Evolutionary conservation across 2,113 vertebrate genomes (phyloP), one percentile per base, ranked within the genome.

Genomic region (Tragelaphus buxtoni): DNA sequence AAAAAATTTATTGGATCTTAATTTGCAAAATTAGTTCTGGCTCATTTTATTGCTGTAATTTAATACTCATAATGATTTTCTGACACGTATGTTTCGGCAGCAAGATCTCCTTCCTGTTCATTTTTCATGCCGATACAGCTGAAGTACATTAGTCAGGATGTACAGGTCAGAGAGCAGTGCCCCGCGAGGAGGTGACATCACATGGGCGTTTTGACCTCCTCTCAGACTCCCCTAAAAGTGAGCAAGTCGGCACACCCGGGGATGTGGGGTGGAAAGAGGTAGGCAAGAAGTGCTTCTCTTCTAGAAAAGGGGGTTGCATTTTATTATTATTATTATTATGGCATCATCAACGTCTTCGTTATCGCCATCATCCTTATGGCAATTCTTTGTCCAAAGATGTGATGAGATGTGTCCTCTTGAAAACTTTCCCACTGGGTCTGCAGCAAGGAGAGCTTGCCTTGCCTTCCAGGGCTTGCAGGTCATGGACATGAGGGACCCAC

Each of bases 41-140:
- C 96, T 97, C 93, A 97, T 98, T 98, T 97, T 97, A 92, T 98
- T 24, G 22, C 96, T 92, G 84, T 98, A 98, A 98, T 98, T 98
- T 98, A 98, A 91, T 96, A 61, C 97, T 98, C 84, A 55, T 97
- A 98, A 98, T 98, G 98, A 98, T 98, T 98, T 98, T 98, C 96
- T 98, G 98, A 98, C 96, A 98, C 35, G 93, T 98, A 92, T 94
- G 4, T 98, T 98, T 98, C 97, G 98, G 94, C 97, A 96, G 95
- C 88, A 98, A 98, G 97, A 98, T 96, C 82, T 96, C 94, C 85
- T 96, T 98, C 97, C 94, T 95, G 74, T 95, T 98, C 58, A 42
- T 98, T 98, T 98, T 98, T 97, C 93, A 92, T 98, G 96, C 91
- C 76, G 18, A 79, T 98, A 60, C 49, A 95, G 89, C 97, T 97